These are phyloP conservation scores for Dascillus cervinus DNA, from an alignment of 2,888 invertebrate genomes.

Conservation along the genomic window DNA sequence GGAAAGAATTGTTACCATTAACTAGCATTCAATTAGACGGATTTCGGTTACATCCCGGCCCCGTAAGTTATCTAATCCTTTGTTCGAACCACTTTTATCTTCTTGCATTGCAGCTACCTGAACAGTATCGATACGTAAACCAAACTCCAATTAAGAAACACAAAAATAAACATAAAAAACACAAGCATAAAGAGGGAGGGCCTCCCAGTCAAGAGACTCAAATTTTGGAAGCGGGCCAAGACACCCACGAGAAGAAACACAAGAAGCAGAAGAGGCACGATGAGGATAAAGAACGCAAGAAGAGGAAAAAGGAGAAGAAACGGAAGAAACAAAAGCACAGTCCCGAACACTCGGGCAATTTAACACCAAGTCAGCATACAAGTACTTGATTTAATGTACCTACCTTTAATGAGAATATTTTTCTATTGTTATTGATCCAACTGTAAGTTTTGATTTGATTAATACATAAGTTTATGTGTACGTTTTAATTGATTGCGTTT, in stretches of 20 bases:
- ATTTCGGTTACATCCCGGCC: conserved; percentile 91
- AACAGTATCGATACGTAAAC: conserved; percentile 89
- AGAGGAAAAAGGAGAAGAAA: conserved; percentile 92
- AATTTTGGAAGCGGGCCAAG: conserved; percentile 55
- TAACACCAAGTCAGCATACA: conserved; percentile 52
- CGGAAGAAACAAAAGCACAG: conserved; percentile 91
- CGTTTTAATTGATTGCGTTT: too few species aligned
- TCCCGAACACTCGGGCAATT: conserved; percentile 71
- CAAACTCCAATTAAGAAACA: conserved; percentile 88
- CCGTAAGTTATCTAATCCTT: conserved; percentile 43
- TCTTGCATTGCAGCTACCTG: too few species aligned
- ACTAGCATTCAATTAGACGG: conserved; percentile 85
- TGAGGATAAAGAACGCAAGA: conserved; percentile 88
- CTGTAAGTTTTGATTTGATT: too few species aligned
- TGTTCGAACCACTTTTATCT: conserved; percentile 4
- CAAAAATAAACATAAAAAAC: conserved; percentile 93
- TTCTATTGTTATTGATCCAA: too few species aligned
- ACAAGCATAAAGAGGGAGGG: conserved; percentile 84
- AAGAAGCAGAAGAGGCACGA: conserved; percentile 91
- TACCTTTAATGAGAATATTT: too few species aligned
- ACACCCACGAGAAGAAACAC: conserved; percentile 90
- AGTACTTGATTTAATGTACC: conserved; percentile 11
- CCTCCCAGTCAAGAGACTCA: conserved; percentile 69
- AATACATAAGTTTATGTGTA: too few species aligned
- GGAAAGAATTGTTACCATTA: conserved; percentile 80